A percentile compares a stretch with the other conserved stretches of the same genome.
Conservation (phyloP, 2,888 invertebrate genomes). For the Bibio marci region DNA sequence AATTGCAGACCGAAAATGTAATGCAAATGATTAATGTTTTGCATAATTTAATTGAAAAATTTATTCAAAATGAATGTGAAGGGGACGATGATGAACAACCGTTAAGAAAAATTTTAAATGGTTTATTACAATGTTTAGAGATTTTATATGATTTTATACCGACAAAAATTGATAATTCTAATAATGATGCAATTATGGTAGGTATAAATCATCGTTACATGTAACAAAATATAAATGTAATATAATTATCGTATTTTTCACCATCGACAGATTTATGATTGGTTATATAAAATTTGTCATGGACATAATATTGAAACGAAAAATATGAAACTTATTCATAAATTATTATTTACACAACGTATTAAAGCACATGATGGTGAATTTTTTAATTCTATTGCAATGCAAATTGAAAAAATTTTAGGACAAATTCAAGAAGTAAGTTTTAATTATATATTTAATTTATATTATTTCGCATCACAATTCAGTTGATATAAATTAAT, state of each 20-base stretch:
- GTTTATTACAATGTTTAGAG: constrained; percentile 21
- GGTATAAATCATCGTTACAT: background rate
- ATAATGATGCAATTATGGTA: constrained; percentile 14
- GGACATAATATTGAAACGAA: constrained; percentile 16
- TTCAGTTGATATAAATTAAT: background rate
- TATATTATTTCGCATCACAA: background rate
- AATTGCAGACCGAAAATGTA: background rate
- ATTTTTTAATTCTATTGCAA: constrained; percentile 22
- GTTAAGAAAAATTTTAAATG: constrained; percentile 14
- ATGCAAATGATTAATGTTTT: constrained; percentile 14
- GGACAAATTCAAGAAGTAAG: constrained; percentile 16
- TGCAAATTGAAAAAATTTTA: constrained; percentile 19
- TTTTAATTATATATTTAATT: background rate
- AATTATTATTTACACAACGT: constrained; percentile 22
- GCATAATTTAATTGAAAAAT: constrained; percentile 20
- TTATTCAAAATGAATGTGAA: constrained; percentile 14
- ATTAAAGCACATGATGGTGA: constrained; percentile 24
- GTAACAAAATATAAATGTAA: too few relatives aligned
- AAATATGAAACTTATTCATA: constrained; percentile 21
- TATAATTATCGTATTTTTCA: background rate
- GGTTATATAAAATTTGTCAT: constrained; percentile 24
- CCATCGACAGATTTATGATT: constrained; percentile 19
- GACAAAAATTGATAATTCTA: constrained; percentile 3
- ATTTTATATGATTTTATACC: constrained; percentile 22
- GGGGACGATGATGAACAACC: constrained; percentile 14